Percentiles rank a stretch among this genome's conserved stretches.
These are phyloP conservation scores for Dryocosmus kuriphilus DNA, from an alignment of 2,888 invertebrate genomes.

Conservation along the genomic window DNA sequence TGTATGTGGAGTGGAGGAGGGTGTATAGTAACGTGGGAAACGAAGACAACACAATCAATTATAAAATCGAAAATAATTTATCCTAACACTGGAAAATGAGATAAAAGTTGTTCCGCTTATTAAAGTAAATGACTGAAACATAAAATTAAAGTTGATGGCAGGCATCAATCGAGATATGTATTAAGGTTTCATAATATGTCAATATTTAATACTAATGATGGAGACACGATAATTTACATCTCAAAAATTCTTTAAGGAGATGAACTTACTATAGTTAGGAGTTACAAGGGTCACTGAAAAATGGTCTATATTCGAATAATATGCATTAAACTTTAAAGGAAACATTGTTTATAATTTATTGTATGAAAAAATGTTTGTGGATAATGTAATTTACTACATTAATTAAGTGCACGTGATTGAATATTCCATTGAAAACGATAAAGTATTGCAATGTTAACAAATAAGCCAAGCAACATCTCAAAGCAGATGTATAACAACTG, in stretches of 20 bases:
- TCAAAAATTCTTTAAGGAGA: too few relatives aligned
- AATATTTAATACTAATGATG: too few relatives aligned
- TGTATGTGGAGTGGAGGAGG: background rate
- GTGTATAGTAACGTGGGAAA: constrained; percentile 59
- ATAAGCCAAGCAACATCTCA: constrained; percentile 55
- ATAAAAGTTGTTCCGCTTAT: background rate
- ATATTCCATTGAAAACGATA: constrained; percentile 17
- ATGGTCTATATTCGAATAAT: background rate
- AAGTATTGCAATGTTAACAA: constrained; percentile 51
- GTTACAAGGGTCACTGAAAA: background rate
- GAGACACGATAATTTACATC: too few relatives aligned
- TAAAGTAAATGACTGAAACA: background rate
- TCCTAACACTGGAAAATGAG: constrained; percentile 4
- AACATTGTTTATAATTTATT: background rate
- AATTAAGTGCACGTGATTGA: background rate
- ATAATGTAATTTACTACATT: constrained; percentile 1
- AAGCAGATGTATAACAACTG: constrained; percentile 55
- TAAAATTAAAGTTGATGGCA: background rate
- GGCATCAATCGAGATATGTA: background rate
- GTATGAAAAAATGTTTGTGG: background rate
- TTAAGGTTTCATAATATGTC: too few relatives aligned
- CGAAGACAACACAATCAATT: constrained; percentile 46
- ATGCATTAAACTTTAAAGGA: background rate
- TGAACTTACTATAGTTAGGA: background rate
- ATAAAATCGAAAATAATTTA: constrained; percentile 37